phyloP scores from a whole-genome alignment of 2,113 vertebrate species.

The Lynx canadensis region DNA sequence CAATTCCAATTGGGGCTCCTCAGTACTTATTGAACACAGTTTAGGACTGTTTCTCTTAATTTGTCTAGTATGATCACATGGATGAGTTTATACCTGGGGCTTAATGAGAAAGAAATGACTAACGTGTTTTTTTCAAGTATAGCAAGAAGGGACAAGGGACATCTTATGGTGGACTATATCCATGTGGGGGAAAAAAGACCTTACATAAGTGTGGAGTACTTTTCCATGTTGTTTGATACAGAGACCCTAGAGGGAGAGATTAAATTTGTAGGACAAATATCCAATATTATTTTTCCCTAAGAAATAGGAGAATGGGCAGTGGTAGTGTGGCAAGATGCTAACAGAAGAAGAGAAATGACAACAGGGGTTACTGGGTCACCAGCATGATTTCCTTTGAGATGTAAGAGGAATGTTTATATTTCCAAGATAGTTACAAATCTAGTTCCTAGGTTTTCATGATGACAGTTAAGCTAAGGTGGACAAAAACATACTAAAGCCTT shows the following conservation, averaged over 20 bases:
- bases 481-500: neutral
- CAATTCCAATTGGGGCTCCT: neutral
- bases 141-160: neutral
- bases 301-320: neutral
- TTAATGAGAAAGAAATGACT: neutral
- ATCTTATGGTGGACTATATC: neutral
- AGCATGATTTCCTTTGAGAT: neutral
- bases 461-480: neutral
- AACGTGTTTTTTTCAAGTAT: neutral
- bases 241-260: neutral
- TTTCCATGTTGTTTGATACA: neutral
- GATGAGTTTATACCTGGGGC: neutral
- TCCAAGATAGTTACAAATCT: neutral
- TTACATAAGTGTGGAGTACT: neutral
- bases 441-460: neutral
- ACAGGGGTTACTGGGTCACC: neutral
- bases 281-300: neutral
- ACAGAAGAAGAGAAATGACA: neutral
- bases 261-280: neutral
- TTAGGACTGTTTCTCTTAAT: neutral
- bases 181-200: neutral
- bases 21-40: neutral
- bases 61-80: neutral
- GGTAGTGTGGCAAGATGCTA: neutral
- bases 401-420: neutral